Conservation (phyloP, 2,113 vertebrate genomes). For the chimpanzee (Pan troglodytes) region DNA sequence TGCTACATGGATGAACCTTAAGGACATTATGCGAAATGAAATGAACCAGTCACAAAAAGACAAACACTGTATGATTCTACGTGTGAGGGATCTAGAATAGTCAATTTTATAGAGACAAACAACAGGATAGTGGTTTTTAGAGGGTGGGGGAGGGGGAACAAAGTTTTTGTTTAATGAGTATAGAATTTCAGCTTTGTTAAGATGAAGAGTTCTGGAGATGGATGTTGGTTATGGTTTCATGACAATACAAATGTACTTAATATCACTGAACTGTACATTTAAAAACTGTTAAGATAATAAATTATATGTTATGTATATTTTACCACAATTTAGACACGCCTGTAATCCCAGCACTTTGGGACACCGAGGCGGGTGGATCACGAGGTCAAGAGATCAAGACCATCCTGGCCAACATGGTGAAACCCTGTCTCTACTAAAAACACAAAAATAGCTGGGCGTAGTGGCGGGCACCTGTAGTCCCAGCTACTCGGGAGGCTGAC, state of each 20-base stretch:
- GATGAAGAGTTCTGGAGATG: not conserved
- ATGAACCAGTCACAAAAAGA: not conserved
- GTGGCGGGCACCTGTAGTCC: rapidly evolving
- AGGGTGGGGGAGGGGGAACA: not conserved
- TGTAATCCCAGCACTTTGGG: too few relatives aligned
- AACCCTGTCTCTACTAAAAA: too few relatives aligned
- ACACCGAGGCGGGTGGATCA: too few relatives aligned
- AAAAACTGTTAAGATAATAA: not conserved
- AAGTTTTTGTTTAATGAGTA: not conserved
- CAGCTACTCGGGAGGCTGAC: not conserved
- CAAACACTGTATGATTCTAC: not conserved
- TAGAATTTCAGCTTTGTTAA: not conserved
- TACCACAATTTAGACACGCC: not conserved
- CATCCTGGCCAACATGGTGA: too few relatives aligned
- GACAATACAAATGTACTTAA: not conserved
- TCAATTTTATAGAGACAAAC: not conserved
- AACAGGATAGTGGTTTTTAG: not conserved
- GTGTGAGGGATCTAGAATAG: not conserved
- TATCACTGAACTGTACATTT: not conserved
- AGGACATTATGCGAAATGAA: not conserved
- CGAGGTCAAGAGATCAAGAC: too few relatives aligned
- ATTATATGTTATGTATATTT: not conserved
- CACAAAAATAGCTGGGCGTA: too few relatives aligned
- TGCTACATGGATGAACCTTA: not conserved
- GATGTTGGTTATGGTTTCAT: rapidly evolving